Evolutionary conservation across 2,888 invertebrate species (phyloP).

Genomic region (Noctua janthina): DNA sequence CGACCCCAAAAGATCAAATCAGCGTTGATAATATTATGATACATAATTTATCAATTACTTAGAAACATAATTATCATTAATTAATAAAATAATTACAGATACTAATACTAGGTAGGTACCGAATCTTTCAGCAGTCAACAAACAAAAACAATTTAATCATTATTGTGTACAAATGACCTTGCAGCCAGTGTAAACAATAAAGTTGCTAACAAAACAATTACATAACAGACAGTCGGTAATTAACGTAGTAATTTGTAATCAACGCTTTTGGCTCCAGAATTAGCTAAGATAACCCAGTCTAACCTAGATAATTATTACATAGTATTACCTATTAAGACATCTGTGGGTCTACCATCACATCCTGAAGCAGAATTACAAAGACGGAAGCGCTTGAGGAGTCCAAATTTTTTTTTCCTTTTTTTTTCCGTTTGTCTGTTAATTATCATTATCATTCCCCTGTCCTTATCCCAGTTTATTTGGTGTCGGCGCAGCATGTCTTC

Average conservation of each 20-base stretch:
- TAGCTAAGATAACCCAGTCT: constrained; percentile 58
- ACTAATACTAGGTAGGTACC: not conserved
- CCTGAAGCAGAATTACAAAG: not conserved
- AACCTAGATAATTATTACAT: constrained; percentile 59
- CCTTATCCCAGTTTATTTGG: no score
- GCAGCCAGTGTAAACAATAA: constrained; percentile 51
- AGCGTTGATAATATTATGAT: not conserved
- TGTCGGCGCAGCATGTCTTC: no score
- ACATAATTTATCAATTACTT: constrained; percentile 19
- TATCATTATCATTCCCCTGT: no score
- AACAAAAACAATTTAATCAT: constrained; percentile 47
- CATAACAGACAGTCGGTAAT: constrained; percentile 43
- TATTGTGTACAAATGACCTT: constrained; percentile 35
- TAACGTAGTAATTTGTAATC: constrained; percentile 53
- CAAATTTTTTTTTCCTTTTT: no score
- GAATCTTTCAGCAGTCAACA: constrained; percentile 8
- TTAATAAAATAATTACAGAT: constrained; percentile 12
- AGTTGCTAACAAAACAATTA: constrained; percentile 49
- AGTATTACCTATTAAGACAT: constrained; percentile 44
- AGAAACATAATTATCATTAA: not conserved
- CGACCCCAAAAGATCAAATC: not conserved
- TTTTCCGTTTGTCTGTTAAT: no score
- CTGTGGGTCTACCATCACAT: not conserved
- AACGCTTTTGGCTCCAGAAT: constrained; percentile 40
- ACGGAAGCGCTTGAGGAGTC: not conserved